Conservation (phyloP, 2,113 vertebrate species). For the Tenrec ecaudatus region DNA sequence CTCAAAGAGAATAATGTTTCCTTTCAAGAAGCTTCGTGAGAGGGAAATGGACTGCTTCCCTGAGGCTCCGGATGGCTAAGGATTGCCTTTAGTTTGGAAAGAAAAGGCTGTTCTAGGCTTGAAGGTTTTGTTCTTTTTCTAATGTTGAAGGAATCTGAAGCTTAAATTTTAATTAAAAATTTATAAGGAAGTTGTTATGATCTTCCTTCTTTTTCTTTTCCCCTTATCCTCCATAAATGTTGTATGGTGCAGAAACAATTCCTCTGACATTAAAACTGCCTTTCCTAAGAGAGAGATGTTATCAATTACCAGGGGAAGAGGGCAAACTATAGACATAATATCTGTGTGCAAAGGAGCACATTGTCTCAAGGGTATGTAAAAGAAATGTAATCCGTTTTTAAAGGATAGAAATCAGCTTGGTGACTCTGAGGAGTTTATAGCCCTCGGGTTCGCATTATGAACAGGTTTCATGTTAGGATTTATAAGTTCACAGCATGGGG, state of each 20-base stretch:
- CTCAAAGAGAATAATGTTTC: slow-evolving; percentile 1
- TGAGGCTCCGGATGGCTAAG: not conserved
- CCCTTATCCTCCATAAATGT: slow-evolving; percentile 22
- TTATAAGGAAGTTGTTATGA: not conserved
- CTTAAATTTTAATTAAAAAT: slow-evolving; percentile 52
- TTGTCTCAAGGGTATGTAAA: slow-evolving; percentile 20
- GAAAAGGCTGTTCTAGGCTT: not conserved
- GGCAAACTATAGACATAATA: not conserved
- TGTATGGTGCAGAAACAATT: slow-evolving; percentile 21
- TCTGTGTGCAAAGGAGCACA: not conserved
- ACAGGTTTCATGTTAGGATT: not conserved
- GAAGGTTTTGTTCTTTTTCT: slow-evolving; percentile 8
- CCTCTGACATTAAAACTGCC: not conserved
- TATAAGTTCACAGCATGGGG: not conserved
- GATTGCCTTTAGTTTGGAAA: not conserved
- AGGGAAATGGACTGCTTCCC: slow-evolving; percentile 11
- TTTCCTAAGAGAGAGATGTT: slow-evolving; percentile 9
- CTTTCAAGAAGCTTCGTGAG: not conserved
- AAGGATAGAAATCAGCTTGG: slow-evolving; percentile 23
- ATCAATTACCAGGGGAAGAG: not conserved
- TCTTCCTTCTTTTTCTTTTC: slow-evolving; percentile 39
- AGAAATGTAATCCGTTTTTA: slow-evolving; percentile 31
- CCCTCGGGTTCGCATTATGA: not conserved
- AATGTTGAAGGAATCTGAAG: not conserved
- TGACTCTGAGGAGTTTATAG: not conserved